Percentiles rank a stretch among this genome's conserved stretches.
Conservation (phyloP, 2,797 vertebrate genomes). For the Rhabdomys pumilio region DNA sequence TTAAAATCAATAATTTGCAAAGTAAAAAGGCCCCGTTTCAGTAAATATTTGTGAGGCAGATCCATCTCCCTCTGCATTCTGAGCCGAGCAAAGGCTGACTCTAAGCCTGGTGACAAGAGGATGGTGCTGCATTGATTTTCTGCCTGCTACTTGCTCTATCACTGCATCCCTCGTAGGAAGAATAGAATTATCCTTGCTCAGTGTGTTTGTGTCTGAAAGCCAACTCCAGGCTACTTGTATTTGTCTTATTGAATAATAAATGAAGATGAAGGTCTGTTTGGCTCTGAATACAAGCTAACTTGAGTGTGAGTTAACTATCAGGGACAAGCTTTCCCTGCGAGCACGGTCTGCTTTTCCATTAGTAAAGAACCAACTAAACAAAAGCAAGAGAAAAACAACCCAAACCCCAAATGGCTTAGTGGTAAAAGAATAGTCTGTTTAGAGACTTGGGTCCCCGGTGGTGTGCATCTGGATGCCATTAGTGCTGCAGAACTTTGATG, state of each 20-base stretch:
- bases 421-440: constrained; percentile 63
- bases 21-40: constrained; percentile 72
- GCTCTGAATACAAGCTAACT: constrained; percentile 74
- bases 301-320: constrained; percentile 80
- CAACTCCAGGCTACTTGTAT: constrained; percentile 81
- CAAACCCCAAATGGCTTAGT: constrained; percentile 43
- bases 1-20: constrained; percentile 83
- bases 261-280: constrained; percentile 81
- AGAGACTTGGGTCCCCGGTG: constrained; percentile 56
- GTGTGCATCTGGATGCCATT: constrained; percentile 65
- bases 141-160: constrained; percentile 72
- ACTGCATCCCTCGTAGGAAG: constrained; percentile 66
- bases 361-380: constrained; percentile 62
- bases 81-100: constrained; percentile 68
- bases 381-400: constrained; percentile 50
- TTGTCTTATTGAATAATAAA: constrained; percentile 82
- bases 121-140: constrained; percentile 68
- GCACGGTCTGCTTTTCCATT: constrained; percentile 36
- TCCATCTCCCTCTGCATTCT: constrained; percentile 60
- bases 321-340: constrained; percentile 65
- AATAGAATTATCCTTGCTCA: constrained; percentile 77
- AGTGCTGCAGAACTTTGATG: constrained; percentile 52
- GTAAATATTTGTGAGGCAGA: constrained; percentile 75
- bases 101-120: constrained; percentile 72
- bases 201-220: constrained; percentile 77